Base-by-base conservation (phyloP, 2,113 vertebrate genomes). In the Bombycilla garrulus region DNA sequence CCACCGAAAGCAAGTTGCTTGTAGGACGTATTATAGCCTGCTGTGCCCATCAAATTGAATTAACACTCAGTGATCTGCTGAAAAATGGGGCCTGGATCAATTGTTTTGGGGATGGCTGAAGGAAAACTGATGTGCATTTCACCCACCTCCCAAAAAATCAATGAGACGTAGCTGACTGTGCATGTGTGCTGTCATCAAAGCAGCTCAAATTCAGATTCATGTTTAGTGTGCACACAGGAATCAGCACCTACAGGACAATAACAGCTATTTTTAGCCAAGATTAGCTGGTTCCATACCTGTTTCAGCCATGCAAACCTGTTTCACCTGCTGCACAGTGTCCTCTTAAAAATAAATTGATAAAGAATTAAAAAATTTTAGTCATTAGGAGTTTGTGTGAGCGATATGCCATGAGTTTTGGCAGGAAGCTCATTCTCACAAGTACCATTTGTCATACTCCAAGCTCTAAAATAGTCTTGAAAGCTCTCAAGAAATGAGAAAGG, bases 71-170 rank as follows among this genome's bases (percentile, higher is more conserved):
- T 79, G 91, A 96, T 93, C 69, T 77, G 47, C 73, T 92, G 81
- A 97, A 94, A 97, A 97, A 86, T 73, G 67, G 94, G 71, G 85
- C 51, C 83, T 77, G 86, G 66, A 95, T 97, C 85, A 94, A 96
- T 95, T 16, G 64, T 80, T 92, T 96, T 53, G 56, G 64, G 73
- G 64, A 85, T 61, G 85, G 38, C 53, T 95, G 45, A 28, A 85
- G 87, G 54, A 96, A 97, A 96, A 90, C 33, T 50, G 79, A 84
- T 95, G 79, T 70, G 57, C 72, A 76, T 94, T 91, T 60, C 51
- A 5, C 77, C 84, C 76, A 61, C 26, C n/a, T 51, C 33, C 47
- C n/a, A 67, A 73, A 47, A 95, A 96, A 96, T 97, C 95, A 92
- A 72, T 97, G 91, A 76, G 62, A 91, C 2, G 0, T 57, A 77